Evolutionary conservation across 2,888 invertebrate genomes (phyloP), one percentile per base, ranked within the genome.

Genomic region (Coleophora deauratella): DNA sequence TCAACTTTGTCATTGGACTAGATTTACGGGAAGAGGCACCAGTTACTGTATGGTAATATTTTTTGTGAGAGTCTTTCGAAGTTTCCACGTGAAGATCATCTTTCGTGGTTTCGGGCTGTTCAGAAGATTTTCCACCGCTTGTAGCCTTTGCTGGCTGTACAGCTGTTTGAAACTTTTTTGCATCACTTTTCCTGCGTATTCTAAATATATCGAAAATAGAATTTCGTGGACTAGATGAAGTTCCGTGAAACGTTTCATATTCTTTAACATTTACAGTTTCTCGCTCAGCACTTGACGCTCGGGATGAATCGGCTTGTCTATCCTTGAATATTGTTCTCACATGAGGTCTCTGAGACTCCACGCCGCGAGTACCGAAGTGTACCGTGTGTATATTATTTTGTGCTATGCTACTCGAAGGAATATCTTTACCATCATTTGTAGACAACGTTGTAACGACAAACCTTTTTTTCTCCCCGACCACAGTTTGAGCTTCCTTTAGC

Each of bases 121-220:
- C 82, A 34, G 67, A 61, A 12, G 76, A 59, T 59, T 78, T 81
- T 15, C 64, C 43, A 39, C 65, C 54, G 45, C 65, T 50, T 38
- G 54, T 60, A 34, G 59, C 65, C 55, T 66, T 68, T n/a, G 67
- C 63, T 55, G 66, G 67, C 51, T 68, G 68, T 50, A 70, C 62
- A 40, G 68, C 68, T 2, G 68, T 55, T 49, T 72, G 72, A 55
- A 70, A 71, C 53, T 84, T 85, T 51, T 78, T 84, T 36, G 76
- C 73, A 62, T 85, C 85, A 58, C 85, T 85, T 60, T 85, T 84
- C 57, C 85, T 70, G 61, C 85, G 66, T 60, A 84, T 66, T 48
- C 81, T 71, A 58, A 84, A 85, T 55, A 85, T 84, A 73, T 85
- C 85, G 69, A 85, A 85, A 64, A 85, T 81, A 52, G 84, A 84